Percentiles rank a stretch among this genome's conserved stretches.
Conservation (phyloP, 2,888 invertebrate genomes). For the Epistrophe eligans region DNA sequence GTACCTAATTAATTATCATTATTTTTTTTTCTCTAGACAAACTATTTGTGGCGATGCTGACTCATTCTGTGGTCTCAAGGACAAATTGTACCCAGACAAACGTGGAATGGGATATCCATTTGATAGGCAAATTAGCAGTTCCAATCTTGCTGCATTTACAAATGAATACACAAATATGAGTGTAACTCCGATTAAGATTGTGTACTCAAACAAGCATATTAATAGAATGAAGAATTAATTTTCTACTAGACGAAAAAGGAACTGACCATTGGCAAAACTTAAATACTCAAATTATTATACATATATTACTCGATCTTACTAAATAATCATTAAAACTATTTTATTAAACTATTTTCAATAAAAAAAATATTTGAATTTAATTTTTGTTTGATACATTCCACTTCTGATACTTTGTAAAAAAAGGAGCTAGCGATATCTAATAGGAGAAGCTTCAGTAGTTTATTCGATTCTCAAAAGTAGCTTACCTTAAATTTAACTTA, state of each 20-base stretch:
- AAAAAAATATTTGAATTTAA: background rate
- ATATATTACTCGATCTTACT: background rate
- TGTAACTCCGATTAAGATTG: conserved; percentile 87
- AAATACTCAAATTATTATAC: background rate
- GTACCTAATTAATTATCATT: background rate
- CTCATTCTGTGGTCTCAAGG: conserved; percentile 89
- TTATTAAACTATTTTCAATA: background rate
- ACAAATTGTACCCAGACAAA: conserved; percentile 88
- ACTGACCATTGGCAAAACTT: background rate
- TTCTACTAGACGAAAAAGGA: background rate
- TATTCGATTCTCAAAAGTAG: too few species aligned
- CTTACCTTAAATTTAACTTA: too few species aligned
- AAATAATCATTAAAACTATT: background rate
- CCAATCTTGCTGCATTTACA: conserved; percentile 87
- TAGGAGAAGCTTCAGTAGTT: too few species aligned
- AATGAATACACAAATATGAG: conserved; percentile 89
- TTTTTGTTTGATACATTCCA: too few species aligned
- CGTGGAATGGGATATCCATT: conserved; percentile 88
- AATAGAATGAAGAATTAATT: background rate
- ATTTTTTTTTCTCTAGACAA: conserved; percentile 60
- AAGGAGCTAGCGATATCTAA: too few species aligned
- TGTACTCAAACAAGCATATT: conserved; percentile 82
- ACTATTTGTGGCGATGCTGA: conserved; percentile 86
- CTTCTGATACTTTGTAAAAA: too few species aligned
- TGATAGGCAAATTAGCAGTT: conserved; percentile 82